Evolutionary conservation across 2,888 invertebrate genomes (phyloP), one percentile per base, ranked within the genome.

Genomic region (Hemicrepidius hirtus): DNA sequence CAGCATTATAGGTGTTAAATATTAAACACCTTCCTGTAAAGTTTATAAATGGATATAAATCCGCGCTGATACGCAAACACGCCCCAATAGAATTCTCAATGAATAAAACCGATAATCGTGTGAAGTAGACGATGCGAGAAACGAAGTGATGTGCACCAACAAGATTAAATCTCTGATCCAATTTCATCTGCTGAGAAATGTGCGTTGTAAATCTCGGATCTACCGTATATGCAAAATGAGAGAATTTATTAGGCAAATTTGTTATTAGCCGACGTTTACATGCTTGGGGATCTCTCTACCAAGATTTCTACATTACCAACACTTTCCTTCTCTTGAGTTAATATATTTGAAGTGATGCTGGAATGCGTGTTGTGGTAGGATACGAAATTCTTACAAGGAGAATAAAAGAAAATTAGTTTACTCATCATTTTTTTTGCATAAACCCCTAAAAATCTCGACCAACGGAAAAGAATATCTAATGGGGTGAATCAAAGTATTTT

Each of bases 91-190:
- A 65, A 65, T 49, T 64, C 65, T 57, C 57, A 71, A 55, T 55
- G 69, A 73, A 69, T 73, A 73, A 71, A 73, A 65, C 69, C 73
- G 50, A 69, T 73, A 73, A 73, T 73, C 69, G 65, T 65, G 66
- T 68, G 55, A 73, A 69, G 69, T 64, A 66, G 65, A 73, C 65
- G 65, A 62, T 69, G 68, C 69, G 65, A 63, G 60, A 57, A 72
- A 66, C 64, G 68, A 69, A 69, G 68, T 68, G 72, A 67, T 72
- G 67, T 73, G 59, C 64, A 68, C 59, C 65, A 69, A 73, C 73
- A 53, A 68, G 73, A 73, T 73, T 73, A 73, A 73, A 73, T 69
- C 69, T 60, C 65, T 60, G 73, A 73, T 68, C 65, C 68, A 73
- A 73, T 73, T 73, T 69, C 57, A 69, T 73, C 69, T 55, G 60